These are phyloP conservation scores for Mythimna vitellina DNA, from an alignment of 2,888 invertebrate genomes.

Conservation along the genomic window DNA sequence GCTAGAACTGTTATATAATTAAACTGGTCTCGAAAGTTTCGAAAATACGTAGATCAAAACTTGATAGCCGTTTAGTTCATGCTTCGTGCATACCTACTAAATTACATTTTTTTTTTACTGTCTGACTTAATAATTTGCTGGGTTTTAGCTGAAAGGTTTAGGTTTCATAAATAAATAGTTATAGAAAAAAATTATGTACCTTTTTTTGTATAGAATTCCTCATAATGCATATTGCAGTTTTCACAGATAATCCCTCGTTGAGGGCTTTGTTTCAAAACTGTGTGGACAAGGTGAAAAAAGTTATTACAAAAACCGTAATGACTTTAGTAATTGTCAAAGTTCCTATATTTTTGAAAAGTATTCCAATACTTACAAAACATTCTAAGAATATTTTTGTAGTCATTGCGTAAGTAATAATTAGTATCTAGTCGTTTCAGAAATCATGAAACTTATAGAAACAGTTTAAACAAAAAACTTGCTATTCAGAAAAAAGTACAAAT, in stretches of 20 bases:
- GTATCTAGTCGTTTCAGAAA: conserved; percentile 3
- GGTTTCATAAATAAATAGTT: not conserved
- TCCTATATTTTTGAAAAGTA: not conserved
- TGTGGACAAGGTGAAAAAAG: not conserved
- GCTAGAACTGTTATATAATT: conserved; percentile 46
- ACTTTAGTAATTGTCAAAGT: not conserved
- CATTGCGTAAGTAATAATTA: not conserved
- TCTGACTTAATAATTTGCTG: not conserved
- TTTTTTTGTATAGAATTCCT: too few species aligned
- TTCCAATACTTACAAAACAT: not conserved
- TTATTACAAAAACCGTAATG: not conserved
- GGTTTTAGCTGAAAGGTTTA: not conserved
- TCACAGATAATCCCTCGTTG: not conserved
- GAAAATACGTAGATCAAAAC: conserved; percentile 35
- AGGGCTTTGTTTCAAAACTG: not conserved
- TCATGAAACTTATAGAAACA: conserved; percentile 1
- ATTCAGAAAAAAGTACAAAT: conserved; percentile 14
- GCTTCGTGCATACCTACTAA: not conserved
- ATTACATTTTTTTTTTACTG: not conserved
- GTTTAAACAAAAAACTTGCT: not conserved
- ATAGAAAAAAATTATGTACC: not conserved
- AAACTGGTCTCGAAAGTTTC: conserved; percentile 41
- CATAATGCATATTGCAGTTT: not conserved
- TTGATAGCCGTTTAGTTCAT: conserved; percentile 24
- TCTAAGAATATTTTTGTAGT: not conserved